A percentile compares a stretch with the other conserved stretches of the same genome.
These are phyloP conservation scores for Diloba caeruleocephala DNA, from an alignment of 2,888 invertebrate species.

Conservation along the genomic window DNA sequence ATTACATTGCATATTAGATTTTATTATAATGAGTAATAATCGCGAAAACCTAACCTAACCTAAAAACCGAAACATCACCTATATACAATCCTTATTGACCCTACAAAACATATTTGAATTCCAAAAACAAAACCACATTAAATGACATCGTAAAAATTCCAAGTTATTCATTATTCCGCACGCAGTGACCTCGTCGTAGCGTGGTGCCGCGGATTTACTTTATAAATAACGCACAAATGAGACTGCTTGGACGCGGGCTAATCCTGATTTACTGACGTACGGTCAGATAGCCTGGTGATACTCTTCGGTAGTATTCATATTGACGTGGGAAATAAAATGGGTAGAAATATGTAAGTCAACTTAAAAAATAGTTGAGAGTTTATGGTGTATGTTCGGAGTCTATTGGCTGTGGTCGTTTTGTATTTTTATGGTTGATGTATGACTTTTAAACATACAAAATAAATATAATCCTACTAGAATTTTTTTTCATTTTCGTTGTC, in stretches of 20 bases:
- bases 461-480: slow-evolving; percentile 23
- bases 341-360: slow-evolving; percentile 49
- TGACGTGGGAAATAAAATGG: slow-evolving; percentile 48
- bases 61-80: too few relatives aligned
- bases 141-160: slow-evolving; percentile 48
- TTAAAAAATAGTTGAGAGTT: slow-evolving; percentile 51
- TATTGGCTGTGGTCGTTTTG: slow-evolving; percentile 34
- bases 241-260: slow-evolving; percentile 75
- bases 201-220: slow-evolving; percentile 70
- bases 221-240: slow-evolving; percentile 86
- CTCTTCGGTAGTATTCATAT: slow-evolving; percentile 60
- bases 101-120: slow-evolving; percentile 31
- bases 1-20: too few relatives aligned
- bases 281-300: slow-evolving; percentile 59
- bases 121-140: slow-evolving; percentile 51
- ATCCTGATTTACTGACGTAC: slow-evolving; percentile 85
- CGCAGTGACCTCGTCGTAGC: slow-evolving; percentile 60
- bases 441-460: slow-evolving; percentile 45
- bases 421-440: slow-evolving; percentile 33
- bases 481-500: background rate
- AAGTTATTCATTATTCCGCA: slow-evolving; percentile 63
- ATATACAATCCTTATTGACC: background rate
- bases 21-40: too few relatives aligned
- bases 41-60: too few relatives aligned
- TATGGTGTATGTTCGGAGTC: slow-evolving; percentile 41